Conservation (phyloP, 2,797 vertebrate genomes). For the Hafferia zeledoni region DNA sequence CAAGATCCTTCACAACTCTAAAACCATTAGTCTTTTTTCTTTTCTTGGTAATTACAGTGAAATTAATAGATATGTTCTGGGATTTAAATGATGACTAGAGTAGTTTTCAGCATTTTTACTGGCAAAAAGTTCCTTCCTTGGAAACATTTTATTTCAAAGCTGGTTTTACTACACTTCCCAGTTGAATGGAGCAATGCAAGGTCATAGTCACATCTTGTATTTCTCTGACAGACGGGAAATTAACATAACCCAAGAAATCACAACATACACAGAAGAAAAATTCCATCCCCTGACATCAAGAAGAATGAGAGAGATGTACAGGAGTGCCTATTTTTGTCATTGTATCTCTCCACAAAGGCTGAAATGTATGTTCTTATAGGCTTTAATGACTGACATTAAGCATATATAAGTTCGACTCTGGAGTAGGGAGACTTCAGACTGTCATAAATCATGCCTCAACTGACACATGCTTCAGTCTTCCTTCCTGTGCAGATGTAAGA, state of each 20-base stretch:
- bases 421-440: neutral
- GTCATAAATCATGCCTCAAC: neutral
- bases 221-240: constrained; percentile 48
- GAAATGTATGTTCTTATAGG: neutral
- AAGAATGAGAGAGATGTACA: neutral
- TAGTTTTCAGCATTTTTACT: constrained; percentile 48
- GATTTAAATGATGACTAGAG: constrained; percentile 40
- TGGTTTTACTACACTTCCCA: constrained; percentile 26
- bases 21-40: constrained; percentile 45
- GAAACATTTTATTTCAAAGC: constrained; percentile 51
- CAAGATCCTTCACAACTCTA: constrained; percentile 56
- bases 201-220: constrained; percentile 4
- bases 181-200: neutral
- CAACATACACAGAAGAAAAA: neutral
- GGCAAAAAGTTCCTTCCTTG: constrained; percentile 13
- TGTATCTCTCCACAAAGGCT: neutral
- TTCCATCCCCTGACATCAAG: neutral
- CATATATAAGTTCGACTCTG: neutral
- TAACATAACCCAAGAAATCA: constrained; percentile 14
- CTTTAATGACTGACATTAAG: neutral
- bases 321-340: neutral
- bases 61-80: constrained; percentile 49
- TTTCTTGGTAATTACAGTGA: constrained; percentile 43
- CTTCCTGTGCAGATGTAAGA: constrained; percentile 7
- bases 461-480: neutral